phyloP scores from a whole-genome alignment of 2,888 invertebrate species.

The Catocala sponsa region DNA sequence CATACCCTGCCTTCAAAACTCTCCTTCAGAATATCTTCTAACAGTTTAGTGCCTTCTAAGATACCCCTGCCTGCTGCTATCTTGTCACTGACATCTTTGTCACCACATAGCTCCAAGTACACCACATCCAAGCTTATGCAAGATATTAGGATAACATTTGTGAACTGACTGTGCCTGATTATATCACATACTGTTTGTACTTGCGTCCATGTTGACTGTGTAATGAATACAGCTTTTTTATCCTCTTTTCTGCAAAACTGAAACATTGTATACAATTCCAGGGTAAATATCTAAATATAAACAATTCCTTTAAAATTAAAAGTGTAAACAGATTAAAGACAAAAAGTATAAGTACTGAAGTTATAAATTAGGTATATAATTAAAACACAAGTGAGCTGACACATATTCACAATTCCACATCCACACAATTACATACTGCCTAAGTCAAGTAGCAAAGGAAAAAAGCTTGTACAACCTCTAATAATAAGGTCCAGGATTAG shows the following conservation, averaged over 20 bases:
- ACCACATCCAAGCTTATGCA: constrained; percentile 87
- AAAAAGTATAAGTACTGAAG: no score
- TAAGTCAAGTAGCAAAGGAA: no score
- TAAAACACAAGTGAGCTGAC: no score
- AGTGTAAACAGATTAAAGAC: no score
- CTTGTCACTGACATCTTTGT: constrained; percentile 73
- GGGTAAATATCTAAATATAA: not conserved
- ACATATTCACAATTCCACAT: no score
- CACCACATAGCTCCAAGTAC: constrained; percentile 77
- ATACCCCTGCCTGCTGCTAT: constrained; percentile 69
- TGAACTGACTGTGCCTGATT: constrained; percentile 88
- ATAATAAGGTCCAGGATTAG: no score
- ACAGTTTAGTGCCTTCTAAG: constrained; percentile 68
- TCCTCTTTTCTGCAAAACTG: constrained; percentile 73
- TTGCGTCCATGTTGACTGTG: constrained; percentile 86
- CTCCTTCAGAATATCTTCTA: constrained; percentile 69
- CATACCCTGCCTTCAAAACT: constrained; percentile 89
- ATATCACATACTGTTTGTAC: constrained; percentile 88
- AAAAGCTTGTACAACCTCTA: no score
- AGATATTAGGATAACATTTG: constrained; percentile 89
- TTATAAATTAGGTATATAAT: no score
- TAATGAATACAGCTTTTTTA: constrained; percentile 87
- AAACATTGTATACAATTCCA: constrained; percentile 18
- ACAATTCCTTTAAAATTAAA: not conserved
- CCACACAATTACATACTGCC: no score